Base-by-base conservation (phyloP, 1,140 invertebrate genomes). In the Pseudomyrmex gracilis region DNA sequence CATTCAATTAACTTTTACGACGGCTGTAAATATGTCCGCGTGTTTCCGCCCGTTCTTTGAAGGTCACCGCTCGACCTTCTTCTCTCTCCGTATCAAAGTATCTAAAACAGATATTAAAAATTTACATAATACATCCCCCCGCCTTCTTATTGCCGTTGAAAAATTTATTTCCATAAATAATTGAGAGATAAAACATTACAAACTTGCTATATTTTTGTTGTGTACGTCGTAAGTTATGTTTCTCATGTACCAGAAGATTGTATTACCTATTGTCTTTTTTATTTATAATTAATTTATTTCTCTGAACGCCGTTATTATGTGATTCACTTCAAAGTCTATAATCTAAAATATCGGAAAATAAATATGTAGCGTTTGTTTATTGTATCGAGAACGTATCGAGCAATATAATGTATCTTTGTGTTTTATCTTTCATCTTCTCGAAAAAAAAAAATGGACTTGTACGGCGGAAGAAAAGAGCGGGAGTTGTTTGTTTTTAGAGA, bases 1-100 rank as follows among this genome's bases (percentile, higher is more conserved):
- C 77, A 83, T 87, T 89, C 83, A 85, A 89, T 90, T 85, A 90
- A 87, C 57, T 85, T 90, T 90, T 90, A 90, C 68, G 85, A 84
- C 60, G 57, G 68, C 85, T 80, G 49, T 90, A 87, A 89, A 90
- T 89, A 87, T 83, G 68, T 89, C 64, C 24, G 71, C 80, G 73
- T 84, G 68, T 76, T 74, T 76, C 78, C 67, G 61, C 63, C 77
- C 83, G 77, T 82, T 77, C 58, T 84, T 82, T 22, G 24, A 47
- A 73, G 73, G 85, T 86, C 74, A 55, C 22, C 57, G 51, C 2
- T 47, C 73, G 51, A 76, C 43, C 10, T 47, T 58, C 15, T 20
- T 43, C 80, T 66, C 43, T 57, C 53, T 20, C 51, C 7, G 34
- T 34, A 34, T 45, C n/a, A 47, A 67, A 82, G 17, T 78, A 51